These are phyloP conservation scores for Cosmorhoe ocellata DNA, from an alignment of 2,888 invertebrate genomes.

Conservation along the genomic window DNA sequence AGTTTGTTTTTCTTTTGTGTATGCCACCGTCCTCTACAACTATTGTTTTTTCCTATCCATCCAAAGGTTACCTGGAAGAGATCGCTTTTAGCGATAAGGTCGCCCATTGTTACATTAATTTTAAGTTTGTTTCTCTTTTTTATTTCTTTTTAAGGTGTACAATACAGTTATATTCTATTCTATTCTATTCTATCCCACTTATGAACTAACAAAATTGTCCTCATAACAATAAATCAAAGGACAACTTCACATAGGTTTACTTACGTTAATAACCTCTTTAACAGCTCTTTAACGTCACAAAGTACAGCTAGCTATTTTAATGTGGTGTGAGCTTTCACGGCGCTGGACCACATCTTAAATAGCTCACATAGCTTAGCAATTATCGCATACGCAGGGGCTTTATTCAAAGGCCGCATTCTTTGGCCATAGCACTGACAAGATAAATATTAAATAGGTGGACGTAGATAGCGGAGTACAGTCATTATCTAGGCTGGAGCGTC, in stretches of 20 bases:
- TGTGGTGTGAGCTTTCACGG: conserved; percentile 13
- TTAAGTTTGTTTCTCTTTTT: no score
- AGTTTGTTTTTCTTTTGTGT: no score
- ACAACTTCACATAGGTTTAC: background rate
- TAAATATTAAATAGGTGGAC: conserved; percentile 10
- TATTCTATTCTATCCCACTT: no score
- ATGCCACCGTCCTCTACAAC: no score
- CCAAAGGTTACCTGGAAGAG: no score
- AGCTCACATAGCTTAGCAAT: conserved; percentile 14
- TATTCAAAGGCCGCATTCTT: conserved; percentile 6
- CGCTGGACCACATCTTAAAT: background rate
- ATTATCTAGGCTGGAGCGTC: conserved; percentile 4
- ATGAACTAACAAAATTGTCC: background rate
- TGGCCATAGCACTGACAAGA: conserved; percentile 4
- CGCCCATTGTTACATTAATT: no score
- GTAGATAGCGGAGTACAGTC: background rate
- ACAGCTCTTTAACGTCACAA: conserved; percentile 13
- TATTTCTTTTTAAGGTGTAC: no score
- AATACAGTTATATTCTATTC: no score
- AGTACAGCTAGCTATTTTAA: conserved; percentile 14
- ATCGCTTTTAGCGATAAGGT: no score
- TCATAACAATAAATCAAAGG: background rate
- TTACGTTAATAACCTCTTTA: background rate
- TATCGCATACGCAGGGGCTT: conserved; percentile 11
- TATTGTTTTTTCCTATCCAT: no score